Percentiles rank a stretch among this genome's conserved stretches.
Conservation (phyloP, 2,113 vertebrate genomes). For the Cranoglanis bouderius region DNA sequence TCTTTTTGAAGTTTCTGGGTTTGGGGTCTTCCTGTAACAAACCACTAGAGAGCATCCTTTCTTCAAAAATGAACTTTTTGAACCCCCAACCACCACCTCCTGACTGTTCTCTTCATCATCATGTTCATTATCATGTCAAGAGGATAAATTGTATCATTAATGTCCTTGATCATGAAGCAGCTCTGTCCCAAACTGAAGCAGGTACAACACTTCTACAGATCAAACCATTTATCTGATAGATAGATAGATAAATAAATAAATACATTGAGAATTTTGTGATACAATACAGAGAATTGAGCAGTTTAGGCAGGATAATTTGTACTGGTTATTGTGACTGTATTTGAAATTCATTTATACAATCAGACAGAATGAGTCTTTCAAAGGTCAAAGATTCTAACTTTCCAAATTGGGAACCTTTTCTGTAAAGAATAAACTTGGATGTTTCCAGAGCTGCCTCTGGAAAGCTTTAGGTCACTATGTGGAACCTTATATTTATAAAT, state of each 20-base stretch:
- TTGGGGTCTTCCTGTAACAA: background rate
- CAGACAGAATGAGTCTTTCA: background rate
- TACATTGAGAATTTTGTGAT: background rate
- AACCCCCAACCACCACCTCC: too few relatives aligned
- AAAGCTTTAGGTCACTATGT: background rate
- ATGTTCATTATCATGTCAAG: background rate
- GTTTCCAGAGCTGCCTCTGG: background rate
- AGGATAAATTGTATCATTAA: background rate
- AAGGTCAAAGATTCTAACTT: background rate
- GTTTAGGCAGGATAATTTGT: background rate
- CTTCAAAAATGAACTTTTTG: background rate
- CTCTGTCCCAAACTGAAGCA: background rate
- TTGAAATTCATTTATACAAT: background rate
- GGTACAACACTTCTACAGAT: background rate
- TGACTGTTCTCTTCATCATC: too few relatives aligned
- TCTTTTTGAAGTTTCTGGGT: background rate
- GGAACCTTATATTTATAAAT: background rate
- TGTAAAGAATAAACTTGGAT: background rate
- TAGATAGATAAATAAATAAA: background rate
- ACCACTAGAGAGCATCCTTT: constrained; percentile 45
- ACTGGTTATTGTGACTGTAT: background rate
- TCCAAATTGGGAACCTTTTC: background rate
- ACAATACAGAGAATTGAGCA: background rate
- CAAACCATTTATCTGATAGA: background rate
- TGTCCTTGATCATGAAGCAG: background rate